phyloP scores from a whole-genome alignment of 2,113 vertebrate genomes.

The Brachyhypopomus gauderio region DNA sequence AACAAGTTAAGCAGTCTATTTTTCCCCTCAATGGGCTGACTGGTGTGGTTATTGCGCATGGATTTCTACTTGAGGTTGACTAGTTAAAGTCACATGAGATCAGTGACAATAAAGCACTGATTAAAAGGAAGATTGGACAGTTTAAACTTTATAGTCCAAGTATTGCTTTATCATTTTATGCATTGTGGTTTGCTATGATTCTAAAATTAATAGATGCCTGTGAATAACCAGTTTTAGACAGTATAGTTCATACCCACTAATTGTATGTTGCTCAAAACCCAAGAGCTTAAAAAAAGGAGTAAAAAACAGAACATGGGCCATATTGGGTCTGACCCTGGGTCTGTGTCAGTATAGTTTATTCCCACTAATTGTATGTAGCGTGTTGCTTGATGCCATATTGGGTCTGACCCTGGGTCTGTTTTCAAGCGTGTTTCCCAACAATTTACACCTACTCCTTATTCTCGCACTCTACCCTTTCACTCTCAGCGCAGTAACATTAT shows the following conservation, averaged over 20 bases:
- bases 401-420: neutral
- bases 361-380: too few species aligned
- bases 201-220: conserved; percentile 66
- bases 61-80: conserved; percentile 58
- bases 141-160: conserved; percentile 56
- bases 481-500: neutral
- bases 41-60: conserved; percentile 2
- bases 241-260: conserved; percentile 66
- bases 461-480: neutral
- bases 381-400: too few species aligned
- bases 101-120: conserved; percentile 54
- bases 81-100: conserved; percentile 49
- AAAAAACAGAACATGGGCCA: conserved; percentile 38
- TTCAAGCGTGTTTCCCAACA: neutral
- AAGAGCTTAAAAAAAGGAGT: conserved; percentile 55
- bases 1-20: neutral
- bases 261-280: conserved; percentile 60
- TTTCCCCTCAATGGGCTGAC: neutral
- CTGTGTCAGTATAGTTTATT: too few species aligned
- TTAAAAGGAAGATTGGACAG: conserved; percentile 63
- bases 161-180: conserved; percentile 58
- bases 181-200: conserved; percentile 56
- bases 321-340: neutral
- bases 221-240: conserved; percentile 48
- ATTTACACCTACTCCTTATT: neutral